Conservation (phyloP, 2,888 invertebrate genomes). For the Sminthurinus aureus region DNA sequence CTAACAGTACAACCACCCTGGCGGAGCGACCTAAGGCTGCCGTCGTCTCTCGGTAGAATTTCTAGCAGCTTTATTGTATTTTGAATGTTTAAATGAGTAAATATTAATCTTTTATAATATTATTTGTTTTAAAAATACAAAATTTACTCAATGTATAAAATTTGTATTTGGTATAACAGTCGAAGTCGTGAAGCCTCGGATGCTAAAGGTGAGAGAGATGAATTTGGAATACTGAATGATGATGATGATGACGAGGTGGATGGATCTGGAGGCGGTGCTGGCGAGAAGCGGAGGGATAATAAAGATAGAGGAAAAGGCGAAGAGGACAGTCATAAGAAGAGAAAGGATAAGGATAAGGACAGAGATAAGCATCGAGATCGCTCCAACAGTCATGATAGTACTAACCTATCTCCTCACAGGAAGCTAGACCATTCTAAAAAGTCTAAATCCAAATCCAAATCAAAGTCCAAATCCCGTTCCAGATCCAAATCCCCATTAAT, state of each 20-base stretch:
- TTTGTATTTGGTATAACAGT: no score
- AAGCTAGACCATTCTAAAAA: background rate
- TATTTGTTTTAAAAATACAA: no score
- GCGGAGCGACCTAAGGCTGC: conserved; percentile 45
- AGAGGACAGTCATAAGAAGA: background rate
- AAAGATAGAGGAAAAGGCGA: no score
- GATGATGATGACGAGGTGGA: conserved; percentile 13
- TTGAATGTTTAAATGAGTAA: no score
- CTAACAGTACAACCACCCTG: conserved; percentile 17
- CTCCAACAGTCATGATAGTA: conserved; percentile 34
- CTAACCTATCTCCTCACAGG: conserved; percentile 1
- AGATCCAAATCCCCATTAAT: conserved; percentile 43
- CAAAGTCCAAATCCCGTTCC: conserved; percentile 51
- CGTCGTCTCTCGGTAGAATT: conserved; percentile 21
- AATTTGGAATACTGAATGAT: conserved; percentile 15
- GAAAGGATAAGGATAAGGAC: conserved; percentile 20
- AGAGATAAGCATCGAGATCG: conserved; percentile 2
- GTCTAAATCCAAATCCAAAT: conserved; percentile 43
- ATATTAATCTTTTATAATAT: no score
- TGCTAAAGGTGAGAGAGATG: conserved; percentile 9
- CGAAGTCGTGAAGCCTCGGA: conserved; percentile 34
- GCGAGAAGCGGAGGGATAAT: background rate
- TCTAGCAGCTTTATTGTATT: no score
- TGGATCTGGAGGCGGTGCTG: background rate
- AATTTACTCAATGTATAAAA: no score